Evolutionary conservation across 2,888 invertebrate species (phyloP), one percentile per base, ranked within the genome.

Genomic region (Mythimna pallens): DNA sequence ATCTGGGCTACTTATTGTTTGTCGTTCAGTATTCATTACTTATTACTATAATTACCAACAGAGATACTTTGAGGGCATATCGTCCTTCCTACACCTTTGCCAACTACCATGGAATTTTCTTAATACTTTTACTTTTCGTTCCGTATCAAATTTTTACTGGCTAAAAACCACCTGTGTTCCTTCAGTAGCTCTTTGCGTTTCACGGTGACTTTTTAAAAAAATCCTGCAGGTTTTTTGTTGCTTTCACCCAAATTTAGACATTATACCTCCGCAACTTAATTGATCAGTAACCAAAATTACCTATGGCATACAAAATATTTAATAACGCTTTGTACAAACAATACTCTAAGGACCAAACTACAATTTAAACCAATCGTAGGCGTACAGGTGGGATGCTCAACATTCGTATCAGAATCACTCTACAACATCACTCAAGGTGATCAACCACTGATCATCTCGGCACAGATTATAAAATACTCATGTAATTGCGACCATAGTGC

Each of bases 381-480:
- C 25, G 75, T 65, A 52, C 72, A 83, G 47, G 81, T 83, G 83
- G 72, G 83, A 76, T 63, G 80, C 36, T 61, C 80, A 69, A 80
- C 65, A 80, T 80, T 68, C 17, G 64, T 55, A 82, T 63, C 17
- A 68, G 67, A 78, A 59, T 59, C 65, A 66, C 61, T 62, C 25
- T 59, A 58, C 64, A 67, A 62, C 71, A 43, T 47, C n/a, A 61
- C 43, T 84, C 85, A 85, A 85, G 85, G 85, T 82, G 81, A 85
- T 73, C 85, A 47, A 82, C 76, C 73, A 67, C 65, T 73, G 84
- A 84, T 72, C 80, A 78, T 86, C 84, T 57, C 30, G 71, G 59
- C 80, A 85, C 76, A 84, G 78, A 84, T 82, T 78, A 80, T 82
- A 80, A 85, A 82, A 80, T 82, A 75, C 65, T 71, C 73, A 64